Base-by-base conservation (phyloP, 2,113 vertebrate genomes). In the Falcunculus frontatus region DNA sequence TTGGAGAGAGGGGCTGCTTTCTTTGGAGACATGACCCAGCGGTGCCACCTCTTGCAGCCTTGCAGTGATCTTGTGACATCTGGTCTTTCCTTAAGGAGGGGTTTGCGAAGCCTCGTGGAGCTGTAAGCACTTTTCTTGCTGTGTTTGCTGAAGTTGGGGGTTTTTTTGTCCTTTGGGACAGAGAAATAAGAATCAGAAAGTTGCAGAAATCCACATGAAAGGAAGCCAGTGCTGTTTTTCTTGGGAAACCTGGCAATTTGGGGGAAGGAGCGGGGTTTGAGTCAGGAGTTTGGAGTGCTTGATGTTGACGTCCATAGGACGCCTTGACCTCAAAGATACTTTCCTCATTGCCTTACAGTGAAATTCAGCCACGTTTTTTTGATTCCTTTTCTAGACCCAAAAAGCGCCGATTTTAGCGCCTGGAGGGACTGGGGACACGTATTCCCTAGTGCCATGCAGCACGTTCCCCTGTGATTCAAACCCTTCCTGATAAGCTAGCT, bases 51-150 rank as follows among this genome's bases (percentile, higher is more conserved):
- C 77, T 63, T 60, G 37, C 41, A 65, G 47, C 33, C 65, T 41
- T 14, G 76, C 49, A 5, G 29, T 63, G 69, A 76, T 87, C 84
- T 84, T 53, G 68, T 82, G 86, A 84, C 73, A 84, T 88, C 52
- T 94, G 65, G 49, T 94, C 93, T 87, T 49, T 64, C 74, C 44
- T 82, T 46, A n/a, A 79, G 65, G 62, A 79, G 35, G 60, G 82
- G 23, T 82, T 70, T 87, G 77, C 3, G 6, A 42, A 84, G 47
- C 65, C 69, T 75, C 11, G 1, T 18, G 57, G 81, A 94, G 35
- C 81, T 84, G 89, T 81, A 94, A 93, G 91, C 87, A 78, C 33
- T 96, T 96, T 95, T 94, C 87, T 93, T 81, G 87, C 84, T 91
- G 64, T 29, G 69, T 67, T 84, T 87, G 93, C 92, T 93, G 65